phyloP scores from a whole-genome alignment of 1,140 invertebrate species.

The Trachymyrmex septentrionalis region DNA sequence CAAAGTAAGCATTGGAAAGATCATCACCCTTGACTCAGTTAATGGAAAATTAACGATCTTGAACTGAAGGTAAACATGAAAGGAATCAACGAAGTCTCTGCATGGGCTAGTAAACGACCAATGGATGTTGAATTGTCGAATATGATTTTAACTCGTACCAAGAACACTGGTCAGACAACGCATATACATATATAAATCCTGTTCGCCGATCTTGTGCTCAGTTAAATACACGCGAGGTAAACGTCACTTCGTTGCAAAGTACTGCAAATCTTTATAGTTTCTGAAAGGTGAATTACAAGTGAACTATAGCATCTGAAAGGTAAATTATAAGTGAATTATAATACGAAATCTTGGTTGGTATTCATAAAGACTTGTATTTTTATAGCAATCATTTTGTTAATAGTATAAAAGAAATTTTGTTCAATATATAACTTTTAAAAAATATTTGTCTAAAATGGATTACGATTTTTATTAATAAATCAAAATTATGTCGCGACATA shows the following conservation, averaged over 20 bases:
- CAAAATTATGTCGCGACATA: too few relatives aligned
- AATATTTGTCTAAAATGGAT: too few relatives aligned
- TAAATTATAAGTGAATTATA: conserved; percentile 27
- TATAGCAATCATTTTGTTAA: too few relatives aligned
- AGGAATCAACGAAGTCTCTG: background rate
- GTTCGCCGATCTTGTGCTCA: conserved; percentile 78
- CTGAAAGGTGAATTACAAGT: conserved; percentile 40
- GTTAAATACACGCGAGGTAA: conserved; percentile 75
- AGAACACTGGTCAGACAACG: conserved; percentile 18
- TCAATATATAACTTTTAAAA: too few relatives aligned
- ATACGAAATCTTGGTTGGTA: background rate
- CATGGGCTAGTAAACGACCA: conserved; percentile 51
- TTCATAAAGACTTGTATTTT: too few relatives aligned
- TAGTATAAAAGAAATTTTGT: too few relatives aligned
- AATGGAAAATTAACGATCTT: conserved; percentile 56
- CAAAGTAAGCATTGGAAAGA: conserved; percentile 11
- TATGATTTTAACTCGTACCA: conserved; percentile 58
- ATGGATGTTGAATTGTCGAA: conserved; percentile 46
- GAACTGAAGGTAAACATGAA: conserved; percentile 54
- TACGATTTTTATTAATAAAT: too few relatives aligned
- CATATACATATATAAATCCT: conserved; percentile 78
- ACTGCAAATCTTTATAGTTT: background rate
- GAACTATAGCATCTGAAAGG: background rate
- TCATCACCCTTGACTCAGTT: conserved; percentile 69
- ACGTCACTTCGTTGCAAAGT: conserved; percentile 63